phyloP scores from a whole-genome alignment of 1,140 invertebrate species.

The Cotesia typhae region DNA sequence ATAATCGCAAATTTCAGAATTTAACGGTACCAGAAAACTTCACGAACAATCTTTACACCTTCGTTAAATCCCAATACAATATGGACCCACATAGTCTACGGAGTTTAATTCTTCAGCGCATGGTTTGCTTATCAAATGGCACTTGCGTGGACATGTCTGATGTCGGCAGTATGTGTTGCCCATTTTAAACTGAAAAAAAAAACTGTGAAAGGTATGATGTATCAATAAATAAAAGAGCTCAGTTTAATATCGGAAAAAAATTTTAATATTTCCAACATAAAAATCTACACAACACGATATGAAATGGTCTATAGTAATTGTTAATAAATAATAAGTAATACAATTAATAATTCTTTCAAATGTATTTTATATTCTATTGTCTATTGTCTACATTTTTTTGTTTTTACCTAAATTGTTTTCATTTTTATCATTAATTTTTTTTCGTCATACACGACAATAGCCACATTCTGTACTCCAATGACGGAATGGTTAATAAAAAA shows the following conservation, averaged over 20 bases:
- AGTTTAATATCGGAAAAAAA: neutral
- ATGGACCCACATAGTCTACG: slow-evolving; percentile 35
- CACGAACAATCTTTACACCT: slow-evolving; percentile 42
- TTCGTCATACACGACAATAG: neutral
- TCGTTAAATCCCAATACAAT: slow-evolving; percentile 37
- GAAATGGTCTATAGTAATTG: too few relatives aligned
- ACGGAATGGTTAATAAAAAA: slow-evolving; percentile 31
- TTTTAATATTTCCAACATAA: slow-evolving; percentile 4
- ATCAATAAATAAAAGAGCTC: too few relatives aligned
- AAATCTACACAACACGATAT: neutral
- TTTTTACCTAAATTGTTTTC: neutral
- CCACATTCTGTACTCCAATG: neutral
- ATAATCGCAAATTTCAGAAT: slow-evolving; percentile 36
- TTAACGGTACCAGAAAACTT: slow-evolving; percentile 43
- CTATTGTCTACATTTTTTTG: slow-evolving; percentile 8
- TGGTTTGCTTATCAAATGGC: slow-evolving; percentile 38
- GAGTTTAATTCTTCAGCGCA: slow-evolving; percentile 37
- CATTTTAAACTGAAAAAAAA: slow-evolving; percentile 34
- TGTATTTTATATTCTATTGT: slow-evolving; percentile 11
- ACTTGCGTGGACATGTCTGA: slow-evolving; percentile 43
- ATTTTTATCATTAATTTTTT: slow-evolving; percentile 1
- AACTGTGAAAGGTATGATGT: slow-evolving; percentile 12
- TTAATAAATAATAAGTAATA: neutral
- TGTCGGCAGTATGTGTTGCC: slow-evolving; percentile 45
- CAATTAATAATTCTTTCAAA: neutral